phyloP scores from a whole-genome alignment of 2,113 vertebrate genomes.

The Patagioenas fasciata region DNA sequence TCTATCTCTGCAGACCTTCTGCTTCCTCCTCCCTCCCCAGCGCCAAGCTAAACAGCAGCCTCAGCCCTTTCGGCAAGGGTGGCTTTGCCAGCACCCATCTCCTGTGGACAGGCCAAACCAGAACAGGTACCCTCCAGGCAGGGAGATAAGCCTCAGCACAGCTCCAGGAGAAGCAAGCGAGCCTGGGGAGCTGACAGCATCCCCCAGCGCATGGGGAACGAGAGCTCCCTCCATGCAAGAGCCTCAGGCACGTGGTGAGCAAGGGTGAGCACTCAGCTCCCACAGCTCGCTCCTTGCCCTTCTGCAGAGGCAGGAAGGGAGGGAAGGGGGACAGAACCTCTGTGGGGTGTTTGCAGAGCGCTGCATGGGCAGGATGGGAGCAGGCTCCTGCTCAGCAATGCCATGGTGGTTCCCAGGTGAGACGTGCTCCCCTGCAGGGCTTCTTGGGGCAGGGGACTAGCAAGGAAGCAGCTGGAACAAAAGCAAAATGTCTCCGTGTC shows the following conservation, averaged over 20 bases:
- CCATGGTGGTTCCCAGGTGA: not conserved
- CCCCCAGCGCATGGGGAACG: no score
- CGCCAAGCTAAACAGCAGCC: conserved; percentile 73
- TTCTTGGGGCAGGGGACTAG: not conserved
- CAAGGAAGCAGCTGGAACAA: not conserved
- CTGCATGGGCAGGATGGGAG: not conserved
- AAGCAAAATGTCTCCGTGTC: not conserved
- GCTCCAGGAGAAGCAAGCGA: not conserved
- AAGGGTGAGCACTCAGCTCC: not conserved
- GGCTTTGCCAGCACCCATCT: not conserved
- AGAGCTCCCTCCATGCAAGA: not conserved
- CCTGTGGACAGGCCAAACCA: not conserved
- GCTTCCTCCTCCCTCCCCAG: conserved; percentile 72
- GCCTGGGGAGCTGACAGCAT: not conserved
- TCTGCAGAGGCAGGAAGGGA: not conserved
- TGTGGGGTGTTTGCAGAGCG: not conserved
- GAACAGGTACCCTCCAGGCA: not conserved
- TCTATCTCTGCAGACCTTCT: conserved; percentile 77
- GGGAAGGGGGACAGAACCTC: not conserved
- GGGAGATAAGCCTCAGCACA: not conserved
- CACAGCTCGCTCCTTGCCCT: not conserved
- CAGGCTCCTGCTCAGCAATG: not conserved
- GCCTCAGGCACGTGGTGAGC: accelerated
- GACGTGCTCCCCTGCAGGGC: not conserved
- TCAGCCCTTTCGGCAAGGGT: not conserved